Percentiles rank a stretch among this genome's conserved stretches.
These are phyloP conservation scores for Labeo calbasu DNA, from an alignment of 2,797 vertebrate species.

Conservation along the genomic window DNA sequence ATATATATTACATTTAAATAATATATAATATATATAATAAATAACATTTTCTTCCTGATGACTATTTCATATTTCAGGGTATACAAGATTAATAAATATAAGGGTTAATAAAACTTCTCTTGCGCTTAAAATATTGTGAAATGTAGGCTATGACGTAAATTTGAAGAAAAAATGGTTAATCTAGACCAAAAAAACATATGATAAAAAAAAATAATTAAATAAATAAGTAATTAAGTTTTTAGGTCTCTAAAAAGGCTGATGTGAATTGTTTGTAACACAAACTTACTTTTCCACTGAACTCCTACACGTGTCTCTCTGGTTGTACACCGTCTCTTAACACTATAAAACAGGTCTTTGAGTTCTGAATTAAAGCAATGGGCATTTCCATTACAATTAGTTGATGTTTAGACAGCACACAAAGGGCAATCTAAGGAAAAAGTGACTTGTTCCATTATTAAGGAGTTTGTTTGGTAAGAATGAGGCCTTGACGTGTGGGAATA, in stretches of 20 bases:
- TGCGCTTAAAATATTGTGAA: neutral
- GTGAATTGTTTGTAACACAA: neutral
- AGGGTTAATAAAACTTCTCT: neutral
- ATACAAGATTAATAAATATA: neutral
- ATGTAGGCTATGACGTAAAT: neutral
- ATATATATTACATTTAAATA: too few relatives aligned
- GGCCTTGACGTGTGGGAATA: slow-evolving; percentile 6
- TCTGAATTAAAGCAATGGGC: neutral
- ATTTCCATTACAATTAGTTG: slow-evolving; percentile 39
- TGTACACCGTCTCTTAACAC: neutral
- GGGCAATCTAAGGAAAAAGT: slow-evolving; percentile 10
- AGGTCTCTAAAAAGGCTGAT: too few relatives aligned
- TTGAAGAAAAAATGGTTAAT: neutral
- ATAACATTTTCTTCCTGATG: too few relatives aligned
- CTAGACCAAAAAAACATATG: too few relatives aligned
- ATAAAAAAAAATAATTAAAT: neutral
- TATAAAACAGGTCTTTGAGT: slow-evolving; percentile 8
- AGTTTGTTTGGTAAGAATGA: slow-evolving; percentile 28
- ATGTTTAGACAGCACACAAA: slow-evolving; percentile 32
- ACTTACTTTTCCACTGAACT: neutral
- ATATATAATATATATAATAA: too few relatives aligned
- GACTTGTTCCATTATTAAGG: slow-evolving; percentile 23
- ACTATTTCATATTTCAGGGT: neutral
- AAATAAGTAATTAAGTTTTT: neutral
- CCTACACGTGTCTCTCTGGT: neutral